These are phyloP conservation scores for Arothron firmamentum DNA, from an alignment of 2,113 vertebrate genomes.

Conservation along the genomic window DNA sequence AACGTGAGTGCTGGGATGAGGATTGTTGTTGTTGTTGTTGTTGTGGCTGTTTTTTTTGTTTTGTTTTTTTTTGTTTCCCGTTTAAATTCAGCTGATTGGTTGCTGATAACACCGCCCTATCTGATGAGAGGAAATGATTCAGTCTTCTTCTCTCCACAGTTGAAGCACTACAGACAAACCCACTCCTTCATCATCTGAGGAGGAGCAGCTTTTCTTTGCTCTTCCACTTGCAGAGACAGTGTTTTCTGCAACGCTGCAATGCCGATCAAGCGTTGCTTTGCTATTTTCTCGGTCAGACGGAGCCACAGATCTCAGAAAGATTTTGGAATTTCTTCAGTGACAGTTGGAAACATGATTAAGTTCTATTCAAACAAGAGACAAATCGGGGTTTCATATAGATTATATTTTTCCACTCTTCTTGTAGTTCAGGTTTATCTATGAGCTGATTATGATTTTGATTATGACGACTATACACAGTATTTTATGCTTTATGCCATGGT, in stretches of 20 bases:
- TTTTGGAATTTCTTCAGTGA: not conserved
- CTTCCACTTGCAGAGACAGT: not conserved
- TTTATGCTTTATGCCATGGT: not conserved
- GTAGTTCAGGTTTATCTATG: too few species aligned
- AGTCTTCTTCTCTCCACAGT: slow-evolving; percentile 44
- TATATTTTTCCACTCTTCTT: not conserved
- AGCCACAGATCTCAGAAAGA: not conserved
- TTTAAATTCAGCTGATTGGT: slow-evolving; percentile 23
- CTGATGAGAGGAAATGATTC: slow-evolving; percentile 46
- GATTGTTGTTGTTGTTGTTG: slow-evolving; percentile 10
- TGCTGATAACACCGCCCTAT: slow-evolving; percentile 10
- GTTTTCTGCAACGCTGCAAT: not conserved
- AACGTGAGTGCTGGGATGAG: slow-evolving; percentile 68
- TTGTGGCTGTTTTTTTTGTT: slow-evolving; percentile 25
- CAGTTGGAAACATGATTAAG: not conserved
- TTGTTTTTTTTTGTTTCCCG: slow-evolving; percentile 22
- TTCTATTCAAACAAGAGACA: too few species aligned
- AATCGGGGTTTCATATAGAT: not conserved
- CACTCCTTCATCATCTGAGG: slow-evolving; percentile 93
- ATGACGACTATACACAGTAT: not conserved
- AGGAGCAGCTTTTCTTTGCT: slow-evolving; percentile 1
- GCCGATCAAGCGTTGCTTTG: not conserved
- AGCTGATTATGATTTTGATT: too few species aligned
- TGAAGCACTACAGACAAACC: slow-evolving; percentile 90
- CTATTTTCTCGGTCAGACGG: slow-evolving; percentile 7